Base-by-base conservation (phyloP, 2,113 vertebrate species). In the Seriola aureovittata region DNA sequence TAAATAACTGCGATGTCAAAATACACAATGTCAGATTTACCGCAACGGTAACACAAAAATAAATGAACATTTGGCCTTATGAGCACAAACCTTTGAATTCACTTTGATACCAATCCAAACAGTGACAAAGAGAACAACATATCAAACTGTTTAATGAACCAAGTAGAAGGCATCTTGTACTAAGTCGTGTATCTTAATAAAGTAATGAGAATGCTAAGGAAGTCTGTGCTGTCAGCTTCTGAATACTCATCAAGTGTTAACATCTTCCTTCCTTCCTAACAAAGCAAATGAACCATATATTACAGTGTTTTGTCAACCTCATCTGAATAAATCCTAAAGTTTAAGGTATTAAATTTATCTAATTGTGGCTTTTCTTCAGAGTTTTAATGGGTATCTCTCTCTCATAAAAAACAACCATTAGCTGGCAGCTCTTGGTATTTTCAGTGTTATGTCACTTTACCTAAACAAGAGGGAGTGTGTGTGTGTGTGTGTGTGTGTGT, bases 371-470 rank as follows among this genome's bases (percentile, higher is more conserved):
- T 34, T 57, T 66, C 48, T 19, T 57, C 19, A 17, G 19, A 19
- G 4, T 6, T 70, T 65, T 6, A 59, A 1, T 29, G 48, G 29
- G 29, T 29, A 29, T 34, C 4, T 13, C 17, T 23, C 55, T 75
- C 11, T 34, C 74, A 72, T 85, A 81, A 64, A 78, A 80, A 88
- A 58, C 75, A 66, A 82, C 68, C 86, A 75, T 81, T 75, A 77
- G 36, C 71, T 81, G 75, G 81, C 66, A 40, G 84, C 78, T 86
- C 66, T 63, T 25, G 70, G 75, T 44, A 75, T 67, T 71, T 21
- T 74, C 1, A 25, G 16, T 25, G 17, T 52, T 14, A 14, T 14
- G 23, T 25, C 0, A 13, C 57, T 70, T 13, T 23, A n/a, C 19
- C 17, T 67, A 21, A 38, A 42, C 44, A 29, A 5, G 19, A 55